Evolutionary conservation across 2,888 invertebrate species (phyloP), one percentile per base, ranked within the genome.

Genomic region (Macrosiphum euphorbiae): DNA sequence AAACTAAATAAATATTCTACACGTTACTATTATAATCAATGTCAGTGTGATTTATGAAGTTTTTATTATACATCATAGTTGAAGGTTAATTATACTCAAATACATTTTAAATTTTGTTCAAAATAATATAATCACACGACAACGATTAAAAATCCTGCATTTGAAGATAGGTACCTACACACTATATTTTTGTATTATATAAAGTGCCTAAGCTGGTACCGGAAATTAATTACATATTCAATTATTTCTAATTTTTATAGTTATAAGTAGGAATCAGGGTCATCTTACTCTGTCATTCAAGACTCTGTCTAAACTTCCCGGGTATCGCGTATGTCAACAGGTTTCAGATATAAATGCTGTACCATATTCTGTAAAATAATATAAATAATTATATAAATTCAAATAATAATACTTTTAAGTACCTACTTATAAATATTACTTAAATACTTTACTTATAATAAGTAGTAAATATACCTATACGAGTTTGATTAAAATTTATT

Each of bases 81-180:
- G 88, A 88, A 88, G 55, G 55, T 58, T 41, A 85, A 85, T 85
- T 85, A 44, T 85, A 85, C n/a, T 24, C 11, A 85, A 85, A 85
- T 85, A 44, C 4, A 85, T 44, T 85, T 85, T 13, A 44, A 7
- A 78, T 78, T 78, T 35, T 78, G 35, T 35, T 35, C 20, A 78
- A 78, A 78, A 78, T 41, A 35, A 35, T 35, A 35, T 78, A 78
- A 35, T 35, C 20, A 78, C 8, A 78, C 35, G 35, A 35, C 16
- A 67, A 35, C 5, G n/a, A 67, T 67, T n/a, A 35, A n/a, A 67
- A 67, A 61, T 61, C n/a, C 4, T 67, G 13, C 16, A 35, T 78
- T 41, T 20, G 35, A 78, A 78, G 20, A 41, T 78, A 35, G 78
- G 78, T 2, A 26, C 35, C 3, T 20, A 20, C 20, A 41, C 35